These are phyloP conservation scores for Petrocephalus sullivani DNA, from an alignment of 2,797 vertebrate genomes.

Conservation along the genomic window DNA sequence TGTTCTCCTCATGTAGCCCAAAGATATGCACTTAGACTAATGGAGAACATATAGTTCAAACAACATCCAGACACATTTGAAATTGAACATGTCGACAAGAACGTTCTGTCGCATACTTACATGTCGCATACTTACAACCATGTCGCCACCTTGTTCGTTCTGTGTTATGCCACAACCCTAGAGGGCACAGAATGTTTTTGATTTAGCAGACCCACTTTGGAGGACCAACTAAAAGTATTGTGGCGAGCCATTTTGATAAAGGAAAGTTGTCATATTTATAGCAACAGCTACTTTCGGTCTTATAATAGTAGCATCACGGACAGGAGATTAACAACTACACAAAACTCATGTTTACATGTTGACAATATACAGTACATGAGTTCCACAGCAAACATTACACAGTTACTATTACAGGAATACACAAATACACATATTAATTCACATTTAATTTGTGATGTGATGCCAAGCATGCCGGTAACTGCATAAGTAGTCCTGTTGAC, in stretches of 20 bases:
- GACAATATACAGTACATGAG: neutral
- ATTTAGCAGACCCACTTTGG: neutral
- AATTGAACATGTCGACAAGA: neutral
- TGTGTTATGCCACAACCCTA: neutral
- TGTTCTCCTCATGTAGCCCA: neutral
- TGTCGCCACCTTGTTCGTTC: neutral
- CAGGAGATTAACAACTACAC: neutral
- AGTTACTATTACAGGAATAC: neutral
- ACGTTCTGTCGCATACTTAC: neutral
- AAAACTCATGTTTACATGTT: neutral
- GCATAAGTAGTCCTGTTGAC: neutral
- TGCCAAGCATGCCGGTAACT: neutral
- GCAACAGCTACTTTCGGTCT: neutral
- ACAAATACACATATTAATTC: neutral
- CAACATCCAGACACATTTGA: neutral
- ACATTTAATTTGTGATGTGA: neutral
- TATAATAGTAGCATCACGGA: neutral
- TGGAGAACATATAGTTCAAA: neutral
- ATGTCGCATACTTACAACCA: neutral
- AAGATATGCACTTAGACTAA: neutral
- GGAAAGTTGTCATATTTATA: neutral
- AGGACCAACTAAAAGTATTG: neutral
- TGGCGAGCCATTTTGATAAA: neutral
- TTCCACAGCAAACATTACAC: neutral
- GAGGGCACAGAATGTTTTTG: neutral